Base-by-base conservation (phyloP, 2,888 invertebrate species). In the Rhodophaea formosa region DNA sequence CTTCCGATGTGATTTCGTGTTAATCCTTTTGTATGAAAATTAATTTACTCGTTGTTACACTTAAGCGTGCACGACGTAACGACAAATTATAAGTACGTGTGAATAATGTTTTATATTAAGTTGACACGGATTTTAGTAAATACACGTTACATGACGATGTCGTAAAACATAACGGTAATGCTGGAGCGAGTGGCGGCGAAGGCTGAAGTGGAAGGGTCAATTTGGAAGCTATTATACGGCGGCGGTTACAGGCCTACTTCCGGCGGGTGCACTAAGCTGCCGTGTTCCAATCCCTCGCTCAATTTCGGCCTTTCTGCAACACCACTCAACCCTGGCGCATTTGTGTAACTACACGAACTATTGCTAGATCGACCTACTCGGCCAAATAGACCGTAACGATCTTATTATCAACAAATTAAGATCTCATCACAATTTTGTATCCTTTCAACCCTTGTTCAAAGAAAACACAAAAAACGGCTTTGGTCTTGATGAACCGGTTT, bases 211-310 rank as follows among this genome's bases (percentile, higher is more conserved):
- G 82, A 84, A 84, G 84, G 87, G 86, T 88, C 88, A 88, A 89
- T 89, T 89, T 89, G 79, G 81, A 84, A 84, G 86, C 88, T 86
- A 90, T 91, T 90, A 89, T 88, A 88, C 85, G 81, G 79, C 79
- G 80, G 88, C 83, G 84, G 87, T 81, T 87, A 86, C 84, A 88
- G 83, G 87, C 88, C 87, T 86, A 87, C 86, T 91, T 91, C 91
- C 89, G 88, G 85, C 84, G 80, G 80, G 80, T 88, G 89, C 86
- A 84, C 89, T 90, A 90, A 89, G 89, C 90, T 83, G 75, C 79
- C 83, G 76, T 85, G 81, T 81, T 86, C 80, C 81, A 84, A 86
- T 86, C 81, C 83, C 79, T 80, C 82, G 86, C 85, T 84, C 88
- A 79, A 88, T 89, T 88, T 87, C 74, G 79, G 82, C 75, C 80